These are phyloP conservation scores for Onychomys torridus DNA, from an alignment of 2,797 vertebrate genomes.

Conservation along the genomic window DNA sequence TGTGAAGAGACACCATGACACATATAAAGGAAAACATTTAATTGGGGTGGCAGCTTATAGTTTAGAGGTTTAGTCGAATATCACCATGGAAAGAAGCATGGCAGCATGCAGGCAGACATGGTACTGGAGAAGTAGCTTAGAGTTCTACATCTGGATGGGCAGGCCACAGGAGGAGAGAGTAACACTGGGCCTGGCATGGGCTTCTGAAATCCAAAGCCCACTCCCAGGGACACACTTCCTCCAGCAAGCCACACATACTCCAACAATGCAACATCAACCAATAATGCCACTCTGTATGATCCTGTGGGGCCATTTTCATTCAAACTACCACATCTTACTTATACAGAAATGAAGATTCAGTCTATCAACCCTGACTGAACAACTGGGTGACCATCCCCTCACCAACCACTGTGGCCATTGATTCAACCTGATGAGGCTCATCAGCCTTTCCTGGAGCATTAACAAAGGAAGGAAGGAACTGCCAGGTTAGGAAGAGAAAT, in stretches of 20 bases:
- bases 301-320: neutral
- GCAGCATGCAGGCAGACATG: neutral
- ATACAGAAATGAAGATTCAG: neutral
- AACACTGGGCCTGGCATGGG: neutral
- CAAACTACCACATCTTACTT: neutral
- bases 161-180: neutral
- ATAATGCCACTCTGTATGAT: neutral
- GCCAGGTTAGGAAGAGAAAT: neutral
- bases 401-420: neutral
- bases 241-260: neutral
- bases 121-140: neutral
- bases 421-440: neutral
- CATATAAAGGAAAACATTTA: neutral
- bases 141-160: neutral
- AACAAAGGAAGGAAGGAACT: neutral
- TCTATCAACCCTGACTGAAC: neutral
- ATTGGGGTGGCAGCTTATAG: neutral
- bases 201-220: neutral
- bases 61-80: neutral
- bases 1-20: neutral
- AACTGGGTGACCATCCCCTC: too few species aligned
- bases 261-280: neutral
- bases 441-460: neutral
- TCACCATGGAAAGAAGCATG: neutral
- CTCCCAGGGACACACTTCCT: too few species aligned